Evolutionary conservation across 2,113 vertebrate species (phyloP).

Genomic region (Corythoichthys intestinalis): DNA sequence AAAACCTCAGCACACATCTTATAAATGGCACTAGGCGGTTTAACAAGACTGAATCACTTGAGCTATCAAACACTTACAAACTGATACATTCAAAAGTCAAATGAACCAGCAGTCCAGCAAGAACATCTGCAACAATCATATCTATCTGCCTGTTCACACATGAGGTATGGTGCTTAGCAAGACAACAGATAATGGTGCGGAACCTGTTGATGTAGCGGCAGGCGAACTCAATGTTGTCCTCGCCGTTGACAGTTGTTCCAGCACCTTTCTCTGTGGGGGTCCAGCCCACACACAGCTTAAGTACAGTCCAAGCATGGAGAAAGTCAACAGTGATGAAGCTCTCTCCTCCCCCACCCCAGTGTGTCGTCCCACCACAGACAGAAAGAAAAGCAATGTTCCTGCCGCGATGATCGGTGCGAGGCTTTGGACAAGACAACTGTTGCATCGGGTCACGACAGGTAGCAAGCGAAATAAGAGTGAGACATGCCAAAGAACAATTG

Average conservation of each 20-base stretch:
- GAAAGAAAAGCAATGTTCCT: slow-evolving; percentile 60
- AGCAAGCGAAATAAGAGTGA: slow-evolving; percentile 16
- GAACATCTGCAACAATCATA: slow-evolving; percentile 16
- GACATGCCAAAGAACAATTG: neutral
- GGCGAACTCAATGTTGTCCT: slow-evolving; percentile 39
- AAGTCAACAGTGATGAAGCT: slow-evolving; percentile 62
- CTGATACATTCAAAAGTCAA: neutral
- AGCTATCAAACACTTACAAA: neutral
- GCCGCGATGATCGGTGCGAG: slow-evolving; percentile 51
- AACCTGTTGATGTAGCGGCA: slow-evolving; percentile 45
- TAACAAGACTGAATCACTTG: neutral
- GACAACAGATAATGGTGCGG: slow-evolving; percentile 62
- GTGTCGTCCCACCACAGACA: slow-evolving; percentile 53
- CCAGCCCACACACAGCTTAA: slow-evolving; percentile 63
- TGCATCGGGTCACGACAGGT: slow-evolving; percentile 43
- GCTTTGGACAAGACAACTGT: slow-evolving; percentile 40
- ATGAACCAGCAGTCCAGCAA: neutral
- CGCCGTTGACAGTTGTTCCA: slow-evolving; percentile 52
- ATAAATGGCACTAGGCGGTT: slow-evolving; percentile 23
- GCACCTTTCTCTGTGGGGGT: slow-evolving; percentile 36
- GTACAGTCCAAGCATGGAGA: slow-evolving; percentile 49
- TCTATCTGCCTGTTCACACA: slow-evolving; percentile 16
- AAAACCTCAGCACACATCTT: slow-evolving; percentile 21
- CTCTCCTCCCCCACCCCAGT: slow-evolving; percentile 31
- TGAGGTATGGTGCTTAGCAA: slow-evolving; percentile 44